Conservation (phyloP, 1,140 invertebrate genomes). For the Meloidogyne chitwoodi region DNA sequence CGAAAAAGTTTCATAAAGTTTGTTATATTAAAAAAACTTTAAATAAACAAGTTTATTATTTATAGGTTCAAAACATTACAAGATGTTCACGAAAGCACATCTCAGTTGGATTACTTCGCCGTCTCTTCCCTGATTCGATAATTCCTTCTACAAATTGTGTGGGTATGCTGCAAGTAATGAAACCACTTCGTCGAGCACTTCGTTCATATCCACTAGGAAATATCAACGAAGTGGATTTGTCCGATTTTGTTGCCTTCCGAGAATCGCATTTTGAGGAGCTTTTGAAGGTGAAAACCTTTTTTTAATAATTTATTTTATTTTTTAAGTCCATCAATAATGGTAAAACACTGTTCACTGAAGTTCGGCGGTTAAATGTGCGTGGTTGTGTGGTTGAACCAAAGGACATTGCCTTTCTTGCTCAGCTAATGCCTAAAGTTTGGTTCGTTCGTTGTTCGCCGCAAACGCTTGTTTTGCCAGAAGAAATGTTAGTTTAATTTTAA, state of each 20-base stretch:
- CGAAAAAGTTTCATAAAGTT: conserved; percentile 9
- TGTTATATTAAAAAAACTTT: neutral
- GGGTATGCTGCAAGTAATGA: conserved; percentile 5
- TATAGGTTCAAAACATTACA: conserved; percentile 15
- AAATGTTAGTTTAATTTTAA: neutral
- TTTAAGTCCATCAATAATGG: conserved; percentile 21
- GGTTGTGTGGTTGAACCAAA: conserved; percentile 11
- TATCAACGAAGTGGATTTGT: conserved; percentile 15
- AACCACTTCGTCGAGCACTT: neutral
- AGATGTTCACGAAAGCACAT: conserved; percentile 10
- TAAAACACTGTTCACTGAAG: conserved; percentile 4
- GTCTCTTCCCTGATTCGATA: conserved; percentile 7
- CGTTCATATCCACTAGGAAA: conserved; percentile 2
- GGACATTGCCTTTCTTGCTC: conserved; percentile 17
- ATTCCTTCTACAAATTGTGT: neutral
- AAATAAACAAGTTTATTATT: too few relatives aligned
- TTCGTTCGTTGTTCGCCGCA: conserved; percentile 1
- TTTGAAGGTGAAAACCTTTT: neutral
- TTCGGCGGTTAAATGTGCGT: conserved; percentile 10
- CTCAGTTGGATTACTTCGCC: conserved; percentile 7
- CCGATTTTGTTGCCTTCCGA: conserved; percentile 5
- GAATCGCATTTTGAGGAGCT: conserved; percentile 14
- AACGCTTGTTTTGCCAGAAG: conserved; percentile 10
- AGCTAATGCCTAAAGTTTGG: conserved; percentile 21
- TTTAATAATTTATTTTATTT: neutral